Evolutionary conservation across 2,888 invertebrate genomes (phyloP).

Genomic region (Seladonia tumulorum): DNA sequence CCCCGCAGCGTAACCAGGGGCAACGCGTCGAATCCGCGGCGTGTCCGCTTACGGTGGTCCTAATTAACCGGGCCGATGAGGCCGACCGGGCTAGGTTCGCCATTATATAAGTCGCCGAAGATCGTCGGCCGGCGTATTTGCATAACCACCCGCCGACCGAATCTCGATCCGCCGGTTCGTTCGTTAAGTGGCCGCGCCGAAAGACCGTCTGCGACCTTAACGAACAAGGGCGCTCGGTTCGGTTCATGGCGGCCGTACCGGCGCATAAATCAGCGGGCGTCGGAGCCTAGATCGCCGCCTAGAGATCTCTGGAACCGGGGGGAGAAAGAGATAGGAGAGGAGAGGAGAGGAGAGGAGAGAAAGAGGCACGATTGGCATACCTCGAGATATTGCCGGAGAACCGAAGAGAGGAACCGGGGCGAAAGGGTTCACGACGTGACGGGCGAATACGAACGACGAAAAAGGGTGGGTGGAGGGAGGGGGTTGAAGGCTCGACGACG

Average conservation of each 20-base stretch:
- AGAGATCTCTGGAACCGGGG: neutral
- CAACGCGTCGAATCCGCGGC: constrained; percentile 27
- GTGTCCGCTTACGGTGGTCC: constrained; percentile 33
- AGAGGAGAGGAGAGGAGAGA: neutral
- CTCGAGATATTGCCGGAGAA: constrained; percentile 2
- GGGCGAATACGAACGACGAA: constrained; percentile 34
- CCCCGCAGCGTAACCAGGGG: neutral
- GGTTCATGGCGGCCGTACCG: constrained; percentile 62
- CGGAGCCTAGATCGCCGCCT: constrained; percentile 54
- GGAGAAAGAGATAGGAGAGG: neutral
- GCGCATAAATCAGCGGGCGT: constrained; percentile 67
- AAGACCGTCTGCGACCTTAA: constrained; percentile 68
- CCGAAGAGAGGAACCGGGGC: constrained; percentile 1
- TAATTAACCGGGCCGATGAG: constrained; percentile 40
- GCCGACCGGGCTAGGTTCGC: constrained; percentile 13
- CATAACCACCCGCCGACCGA: constrained; percentile 58
- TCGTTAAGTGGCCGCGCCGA: constrained; percentile 51
- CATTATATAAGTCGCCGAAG: constrained; percentile 50
- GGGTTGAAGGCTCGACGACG: constrained; percentile 40
- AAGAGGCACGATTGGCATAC: constrained; percentile 1
- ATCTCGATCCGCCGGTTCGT: constrained; percentile 46
- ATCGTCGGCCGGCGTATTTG: constrained; percentile 46
- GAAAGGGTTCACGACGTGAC: constrained; percentile 23
- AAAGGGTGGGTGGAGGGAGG: neutral
- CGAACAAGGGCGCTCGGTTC: constrained; percentile 64